Conservation (phyloP, 2,888 invertebrate genomes). For the Anaspis maculata region DNA sequence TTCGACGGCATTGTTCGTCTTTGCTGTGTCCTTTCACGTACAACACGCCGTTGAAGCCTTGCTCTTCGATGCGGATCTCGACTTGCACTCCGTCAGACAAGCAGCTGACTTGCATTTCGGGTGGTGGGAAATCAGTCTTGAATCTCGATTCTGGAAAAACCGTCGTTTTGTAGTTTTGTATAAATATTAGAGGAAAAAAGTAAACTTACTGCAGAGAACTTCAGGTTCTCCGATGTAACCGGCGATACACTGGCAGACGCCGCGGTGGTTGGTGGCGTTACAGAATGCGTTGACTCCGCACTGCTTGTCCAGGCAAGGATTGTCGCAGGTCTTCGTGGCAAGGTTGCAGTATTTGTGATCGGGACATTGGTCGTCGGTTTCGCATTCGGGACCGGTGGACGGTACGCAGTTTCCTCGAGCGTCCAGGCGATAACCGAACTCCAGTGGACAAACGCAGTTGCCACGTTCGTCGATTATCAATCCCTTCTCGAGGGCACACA, state of each 20-base stretch:
- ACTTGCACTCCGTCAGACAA: conserved; percentile 88
- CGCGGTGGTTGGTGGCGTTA: conserved; percentile 66
- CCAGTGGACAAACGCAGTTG: conserved; percentile 66
- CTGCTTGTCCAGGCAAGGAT: conserved; percentile 66
- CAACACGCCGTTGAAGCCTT: conserved; percentile 80
- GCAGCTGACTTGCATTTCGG: conserved; percentile 82
- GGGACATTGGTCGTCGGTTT: conserved; percentile 64
- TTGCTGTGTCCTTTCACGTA: conserved; percentile 94
- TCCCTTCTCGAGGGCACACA: conserved; percentile 72
- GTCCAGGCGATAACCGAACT: conserved; percentile 58
- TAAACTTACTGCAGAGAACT: conserved; percentile 57
- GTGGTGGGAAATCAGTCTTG: conserved; percentile 75
- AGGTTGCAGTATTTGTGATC: conserved; percentile 67
- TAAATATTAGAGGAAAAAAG: conserved; percentile 7
- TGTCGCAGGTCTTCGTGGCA: conserved; percentile 62
- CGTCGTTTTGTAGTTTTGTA: background rate
- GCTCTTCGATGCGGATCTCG: conserved; percentile 62
- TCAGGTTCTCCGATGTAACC: conserved; percentile 73
- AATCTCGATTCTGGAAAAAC: conserved; percentile 14
- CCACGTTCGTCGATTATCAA: conserved; percentile 69
- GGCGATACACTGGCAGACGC: conserved; percentile 67
- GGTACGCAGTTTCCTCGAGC: conserved; percentile 52
- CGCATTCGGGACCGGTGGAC: conserved; percentile 51
- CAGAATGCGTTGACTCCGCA: conserved; percentile 74
- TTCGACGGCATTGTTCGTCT: conserved; percentile 79